Evolutionary conservation across 1,140 invertebrate species (phyloP).

Genomic region (Apis florea): DNA sequence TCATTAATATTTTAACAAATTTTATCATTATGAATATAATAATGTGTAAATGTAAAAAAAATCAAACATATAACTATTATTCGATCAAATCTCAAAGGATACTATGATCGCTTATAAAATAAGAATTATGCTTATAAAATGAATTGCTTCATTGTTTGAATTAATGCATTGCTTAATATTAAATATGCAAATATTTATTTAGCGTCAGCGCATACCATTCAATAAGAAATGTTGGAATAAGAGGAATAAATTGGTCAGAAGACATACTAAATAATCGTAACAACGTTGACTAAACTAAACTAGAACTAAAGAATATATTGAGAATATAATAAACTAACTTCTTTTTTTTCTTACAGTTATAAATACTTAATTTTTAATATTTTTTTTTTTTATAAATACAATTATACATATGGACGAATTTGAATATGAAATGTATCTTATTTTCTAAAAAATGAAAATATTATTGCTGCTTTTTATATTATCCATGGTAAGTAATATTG

Average conservation of each 20-base stretch:
- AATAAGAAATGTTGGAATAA: neutral
- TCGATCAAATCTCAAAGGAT: neutral
- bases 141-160: neutral
- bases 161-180: neutral
- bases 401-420: neutral
- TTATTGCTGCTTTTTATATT: conserved; percentile 8
- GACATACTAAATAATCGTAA: neutral
- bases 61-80: neutral
- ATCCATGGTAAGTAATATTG: conserved; percentile 39
- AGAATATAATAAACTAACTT: neutral
- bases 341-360: neutral
- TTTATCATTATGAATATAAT: too few relatives aligned
- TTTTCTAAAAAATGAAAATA: conserved; percentile 29
- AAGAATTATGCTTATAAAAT: neutral
- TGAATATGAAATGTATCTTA: neutral
- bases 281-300: neutral
- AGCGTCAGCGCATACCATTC: conserved; percentile 12
- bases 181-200: neutral
- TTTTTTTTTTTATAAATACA: neutral
- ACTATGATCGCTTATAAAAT: neutral
- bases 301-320: too few relatives aligned
- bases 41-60: neutral
- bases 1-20: neutral
- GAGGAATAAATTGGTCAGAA: conserved; percentile 4
- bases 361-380: neutral